These are phyloP conservation scores for Perognathus longimembris DNA, from an alignment of 2,113 vertebrate genomes.

Conservation along the genomic window DNA sequence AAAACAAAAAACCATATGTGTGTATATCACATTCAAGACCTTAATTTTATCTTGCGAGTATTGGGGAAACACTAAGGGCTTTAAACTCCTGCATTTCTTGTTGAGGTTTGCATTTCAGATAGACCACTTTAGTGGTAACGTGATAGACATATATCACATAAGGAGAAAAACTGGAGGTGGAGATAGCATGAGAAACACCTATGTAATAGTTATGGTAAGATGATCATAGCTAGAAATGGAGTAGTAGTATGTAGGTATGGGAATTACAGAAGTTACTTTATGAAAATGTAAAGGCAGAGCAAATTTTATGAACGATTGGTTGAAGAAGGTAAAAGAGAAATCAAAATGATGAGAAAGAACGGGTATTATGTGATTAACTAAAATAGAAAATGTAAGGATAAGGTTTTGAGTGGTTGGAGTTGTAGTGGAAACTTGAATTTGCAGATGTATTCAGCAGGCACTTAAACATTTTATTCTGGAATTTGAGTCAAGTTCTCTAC, in stretches of 20 bases:
- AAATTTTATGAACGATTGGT: conserved; percentile 13
- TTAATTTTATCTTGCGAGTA: neutral
- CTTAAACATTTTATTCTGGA: neutral
- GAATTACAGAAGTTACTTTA: neutral
- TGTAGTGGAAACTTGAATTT: neutral
- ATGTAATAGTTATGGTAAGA: neutral
- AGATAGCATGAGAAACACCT: conserved; percentile 7
- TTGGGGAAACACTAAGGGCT: neutral
- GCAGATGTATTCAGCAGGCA: neutral
- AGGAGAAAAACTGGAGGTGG: neutral
- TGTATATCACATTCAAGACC: neutral
- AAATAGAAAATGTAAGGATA: neutral
- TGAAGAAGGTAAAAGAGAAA: conserved; percentile 8
- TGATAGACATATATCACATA: neutral
- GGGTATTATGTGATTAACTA: neutral
- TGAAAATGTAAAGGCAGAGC: conserved; percentile 13
- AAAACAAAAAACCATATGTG: too few relatives aligned
- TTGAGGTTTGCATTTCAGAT: conserved; percentile 41
- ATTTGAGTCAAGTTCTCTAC: neutral
- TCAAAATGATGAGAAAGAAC: neutral
- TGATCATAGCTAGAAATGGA: neutral
- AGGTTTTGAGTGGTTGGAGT: neutral
- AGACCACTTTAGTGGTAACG: neutral
- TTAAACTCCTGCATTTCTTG: conserved; percentile 16
- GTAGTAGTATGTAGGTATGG: neutral